These are phyloP conservation scores for Busseola fusca DNA, from an alignment of 2,888 invertebrate species.

Conservation along the genomic window DNA sequence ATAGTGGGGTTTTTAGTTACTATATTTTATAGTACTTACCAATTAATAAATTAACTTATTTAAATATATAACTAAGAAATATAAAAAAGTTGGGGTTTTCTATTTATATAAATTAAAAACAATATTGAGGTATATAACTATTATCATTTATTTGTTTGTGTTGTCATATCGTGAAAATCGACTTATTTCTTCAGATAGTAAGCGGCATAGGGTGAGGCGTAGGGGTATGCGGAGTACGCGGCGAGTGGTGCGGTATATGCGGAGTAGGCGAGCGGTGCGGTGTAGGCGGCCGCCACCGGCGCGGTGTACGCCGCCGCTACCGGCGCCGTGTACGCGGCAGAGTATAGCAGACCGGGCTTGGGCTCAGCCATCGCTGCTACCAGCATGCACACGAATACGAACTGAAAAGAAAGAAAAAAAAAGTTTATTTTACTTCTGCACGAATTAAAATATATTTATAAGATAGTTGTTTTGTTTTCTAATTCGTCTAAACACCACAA, in stretches of 20 bases:
- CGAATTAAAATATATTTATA: background rate
- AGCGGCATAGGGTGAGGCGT: conserved; percentile 71
- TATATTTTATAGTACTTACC: background rate
- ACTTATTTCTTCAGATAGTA: conserved; percentile 61
- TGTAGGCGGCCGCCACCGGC: conserved; percentile 82
- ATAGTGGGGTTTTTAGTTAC: background rate
- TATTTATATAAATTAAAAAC: conserved; percentile 2
- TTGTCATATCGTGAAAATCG: background rate
- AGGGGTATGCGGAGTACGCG: conserved; percentile 71
- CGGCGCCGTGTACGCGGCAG: conserved; percentile 70
- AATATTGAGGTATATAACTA: background rate
- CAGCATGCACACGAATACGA: conserved; percentile 84
- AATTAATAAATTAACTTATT: background rate
- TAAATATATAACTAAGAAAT: background rate
- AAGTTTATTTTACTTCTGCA: background rate
- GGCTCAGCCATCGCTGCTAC: conserved; percentile 72
- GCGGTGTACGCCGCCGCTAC: conserved; percentile 72
- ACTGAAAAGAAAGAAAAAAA: conserved; percentile 71
- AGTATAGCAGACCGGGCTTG: conserved; percentile 68
- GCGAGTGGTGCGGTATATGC: conserved; percentile 71
- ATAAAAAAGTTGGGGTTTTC: background rate
- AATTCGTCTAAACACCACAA: conserved; percentile 17
- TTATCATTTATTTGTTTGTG: conserved; percentile 25
- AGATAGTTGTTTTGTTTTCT: background rate
- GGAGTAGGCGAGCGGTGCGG: conserved; percentile 77